Conservation (phyloP, 1,140 invertebrate genomes). For the Drosophila carrolli region DNA sequence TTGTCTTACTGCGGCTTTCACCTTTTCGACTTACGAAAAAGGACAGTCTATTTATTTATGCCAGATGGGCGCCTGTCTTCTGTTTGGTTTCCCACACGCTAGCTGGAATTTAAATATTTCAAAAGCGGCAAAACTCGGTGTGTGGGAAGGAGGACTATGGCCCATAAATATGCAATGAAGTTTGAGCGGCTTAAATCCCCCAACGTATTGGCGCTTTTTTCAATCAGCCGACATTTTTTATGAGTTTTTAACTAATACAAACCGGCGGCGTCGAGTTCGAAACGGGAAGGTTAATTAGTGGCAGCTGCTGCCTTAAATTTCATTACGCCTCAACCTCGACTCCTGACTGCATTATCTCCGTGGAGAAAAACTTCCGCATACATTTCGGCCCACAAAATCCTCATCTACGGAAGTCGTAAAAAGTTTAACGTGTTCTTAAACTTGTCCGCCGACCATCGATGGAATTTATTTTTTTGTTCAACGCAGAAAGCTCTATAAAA, state of each 20-base stretch:
- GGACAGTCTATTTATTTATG: conserved; percentile 71
- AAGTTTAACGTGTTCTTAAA: conserved; percentile 79
- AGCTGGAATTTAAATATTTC: conserved; percentile 74
- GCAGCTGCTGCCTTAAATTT: conserved; percentile 62
- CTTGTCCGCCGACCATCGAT: conserved; percentile 41
- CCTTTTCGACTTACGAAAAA: conserved; percentile 26
- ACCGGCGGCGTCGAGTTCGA: conserved; percentile 12
- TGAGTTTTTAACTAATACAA: conserved; percentile 70
- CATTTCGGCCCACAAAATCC: conserved; percentile 30
- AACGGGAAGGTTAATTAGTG: conserved; percentile 73
- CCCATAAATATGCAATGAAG: conserved; percentile 77
- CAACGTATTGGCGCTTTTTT: neutral
- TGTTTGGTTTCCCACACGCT: conserved; percentile 28
- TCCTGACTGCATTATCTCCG: conserved; percentile 41
- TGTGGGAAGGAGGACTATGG: conserved; percentile 15
- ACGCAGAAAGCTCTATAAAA: conserved; percentile 59
- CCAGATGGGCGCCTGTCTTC: conserved; percentile 60
- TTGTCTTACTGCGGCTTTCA: conserved; percentile 14
- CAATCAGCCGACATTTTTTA: conserved; percentile 47
- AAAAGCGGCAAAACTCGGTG: conserved; percentile 53
- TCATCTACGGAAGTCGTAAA: conserved; percentile 69
- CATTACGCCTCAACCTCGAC: conserved; percentile 39
- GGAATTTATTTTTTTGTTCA: conserved; percentile 26
- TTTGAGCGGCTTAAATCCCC: conserved; percentile 39
- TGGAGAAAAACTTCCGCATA: conserved; percentile 18